These are phyloP conservation scores for Morpho helenor DNA, from an alignment of 2,888 invertebrate species.

Conservation along the genomic window DNA sequence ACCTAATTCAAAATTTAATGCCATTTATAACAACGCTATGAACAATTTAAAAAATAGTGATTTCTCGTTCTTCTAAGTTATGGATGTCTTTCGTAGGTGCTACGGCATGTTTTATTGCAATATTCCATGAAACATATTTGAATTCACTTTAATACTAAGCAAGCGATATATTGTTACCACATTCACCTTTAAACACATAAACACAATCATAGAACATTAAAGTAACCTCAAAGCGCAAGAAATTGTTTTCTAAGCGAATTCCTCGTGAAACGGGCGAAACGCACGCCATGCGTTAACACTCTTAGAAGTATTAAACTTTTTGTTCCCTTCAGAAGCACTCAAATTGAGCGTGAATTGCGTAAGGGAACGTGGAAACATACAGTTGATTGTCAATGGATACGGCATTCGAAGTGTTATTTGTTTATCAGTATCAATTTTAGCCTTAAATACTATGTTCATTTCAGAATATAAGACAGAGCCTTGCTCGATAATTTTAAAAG, in stretches of 20 bases:
- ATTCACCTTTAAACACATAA: not conserved
- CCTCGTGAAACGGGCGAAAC: constrained; percentile 1
- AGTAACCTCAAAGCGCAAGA: constrained; percentile 11
- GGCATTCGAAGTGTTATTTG: not conserved
- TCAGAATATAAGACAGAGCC: no score
- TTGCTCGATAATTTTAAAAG: no score
- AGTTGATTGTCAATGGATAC: constrained; percentile 6
- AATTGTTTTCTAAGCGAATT: constrained; percentile 15
- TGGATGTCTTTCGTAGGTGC: no score
- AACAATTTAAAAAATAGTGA: no score
- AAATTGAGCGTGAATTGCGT: constrained; percentile 30
- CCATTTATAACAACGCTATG: no score
- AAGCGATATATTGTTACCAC: no score
- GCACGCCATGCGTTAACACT: constrained; percentile 12
- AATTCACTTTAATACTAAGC: not conserved
- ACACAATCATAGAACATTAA: constrained; percentile 9
- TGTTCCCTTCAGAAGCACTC: constrained; percentile 26
- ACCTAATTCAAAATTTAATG: no score
- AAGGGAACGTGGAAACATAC: constrained; percentile 17
- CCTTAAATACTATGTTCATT: no score
- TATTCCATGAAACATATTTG: not conserved
- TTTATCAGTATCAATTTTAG: no score
- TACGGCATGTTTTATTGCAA: not conserved
- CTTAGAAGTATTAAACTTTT: constrained; percentile 24
- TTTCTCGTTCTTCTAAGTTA: no score